Base-by-base conservation (phyloP, 2,113 vertebrate genomes). In the Carlito syrichta region DNA sequence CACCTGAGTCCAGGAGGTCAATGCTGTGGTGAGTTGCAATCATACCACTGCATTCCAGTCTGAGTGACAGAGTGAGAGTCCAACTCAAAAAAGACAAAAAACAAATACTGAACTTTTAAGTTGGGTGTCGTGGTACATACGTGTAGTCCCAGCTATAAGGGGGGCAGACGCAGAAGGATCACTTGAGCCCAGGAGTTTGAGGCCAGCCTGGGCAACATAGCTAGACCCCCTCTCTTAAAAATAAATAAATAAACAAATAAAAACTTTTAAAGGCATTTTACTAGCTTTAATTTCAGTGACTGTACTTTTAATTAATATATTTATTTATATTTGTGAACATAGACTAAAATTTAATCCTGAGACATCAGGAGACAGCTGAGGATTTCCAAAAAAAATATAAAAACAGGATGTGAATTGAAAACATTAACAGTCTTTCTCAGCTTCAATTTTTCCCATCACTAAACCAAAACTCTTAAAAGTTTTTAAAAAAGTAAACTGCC, bases 351-450 rank as follows among this genome's bases (percentile, higher is more conserved):
- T 66, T 89, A 95, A 89, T 32, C n/a, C 66, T 52, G 32, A 81
- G 9, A 79, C 19, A 56, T 50, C 12, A 85, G 12, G 48, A 74
- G 30, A 81, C 0, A 78, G 27, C 19, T 77, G 20, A 86, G 48
- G 23, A 94, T 74, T 86, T 95, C 45, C 86, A 96, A 50, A 1
- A 94, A 20, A 93, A 84, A 77, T 76, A 86, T n/a, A 76, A 95
- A 95, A 94, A 71, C 13, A 79, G 30, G 14, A 68, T 60, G 87
- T 82, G 35, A 91, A 63, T 1, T 96, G 54, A 78, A 92, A 96
- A 71, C 10, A 89, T 54, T 82, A 92, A 77, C 1, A 86, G 19
- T 3, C 52, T 77, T 73, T 63, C 48, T 84, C 74, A 92, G 54
- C 87, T 87, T 87, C 43, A 79, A 17, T 91, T 95, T 95, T 40